These are phyloP conservation scores for Manis javanica DNA, from an alignment of 2,797 vertebrate genomes.

Conservation along the genomic window DNA sequence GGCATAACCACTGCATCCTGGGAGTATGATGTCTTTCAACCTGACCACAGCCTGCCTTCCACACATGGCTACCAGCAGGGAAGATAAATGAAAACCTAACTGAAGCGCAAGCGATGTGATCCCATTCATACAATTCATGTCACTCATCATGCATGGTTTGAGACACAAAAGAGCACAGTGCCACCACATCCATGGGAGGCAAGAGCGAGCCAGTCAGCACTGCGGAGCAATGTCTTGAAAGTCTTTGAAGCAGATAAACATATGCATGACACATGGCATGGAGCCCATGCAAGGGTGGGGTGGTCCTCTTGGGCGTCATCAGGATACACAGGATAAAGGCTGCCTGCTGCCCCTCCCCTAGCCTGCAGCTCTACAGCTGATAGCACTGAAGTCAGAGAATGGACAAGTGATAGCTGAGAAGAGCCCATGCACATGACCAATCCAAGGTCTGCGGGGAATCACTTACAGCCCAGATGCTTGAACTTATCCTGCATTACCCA, in stretches of 20 bases:
- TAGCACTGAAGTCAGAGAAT: background rate
- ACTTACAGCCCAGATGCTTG: background rate
- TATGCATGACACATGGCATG: background rate
- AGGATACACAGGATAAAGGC: background rate
- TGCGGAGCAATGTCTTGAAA: background rate
- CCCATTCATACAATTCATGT: background rate
- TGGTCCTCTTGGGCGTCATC: background rate
- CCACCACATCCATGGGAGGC: background rate
- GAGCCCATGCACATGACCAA: too few relatives aligned
- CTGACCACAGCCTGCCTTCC: background rate
- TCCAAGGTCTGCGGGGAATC: background rate
- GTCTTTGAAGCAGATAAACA: background rate
- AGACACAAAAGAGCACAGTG: background rate
- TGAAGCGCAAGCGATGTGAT: too few relatives aligned
- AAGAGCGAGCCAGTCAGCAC: background rate
- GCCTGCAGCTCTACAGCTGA: accelerated
- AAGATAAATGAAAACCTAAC: background rate
- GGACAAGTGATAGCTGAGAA: background rate
- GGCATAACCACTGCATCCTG: background rate
- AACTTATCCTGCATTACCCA: background rate
- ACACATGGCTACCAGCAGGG: background rate
- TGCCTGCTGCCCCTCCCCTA: accelerated
- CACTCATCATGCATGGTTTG: background rate
- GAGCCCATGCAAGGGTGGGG: background rate
- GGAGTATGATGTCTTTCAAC: background rate